Percentiles rank a stretch among this genome's conserved stretches.
Conservation (phyloP, 2,888 invertebrate genomes). For the Gryllus longicercus region DNA sequence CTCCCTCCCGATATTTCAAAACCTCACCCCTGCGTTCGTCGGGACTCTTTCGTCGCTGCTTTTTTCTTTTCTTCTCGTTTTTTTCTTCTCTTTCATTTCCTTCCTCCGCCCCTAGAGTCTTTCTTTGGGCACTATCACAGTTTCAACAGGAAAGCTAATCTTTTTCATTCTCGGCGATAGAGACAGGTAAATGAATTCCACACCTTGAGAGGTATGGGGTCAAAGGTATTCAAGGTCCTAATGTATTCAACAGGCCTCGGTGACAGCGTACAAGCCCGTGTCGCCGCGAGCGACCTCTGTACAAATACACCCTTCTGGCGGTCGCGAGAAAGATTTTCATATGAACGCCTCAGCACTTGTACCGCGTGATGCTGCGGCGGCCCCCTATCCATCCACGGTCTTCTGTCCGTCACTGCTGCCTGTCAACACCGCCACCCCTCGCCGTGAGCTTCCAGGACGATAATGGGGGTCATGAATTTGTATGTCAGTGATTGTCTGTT, state of each 20-base stretch:
- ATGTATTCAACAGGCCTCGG: not conserved
- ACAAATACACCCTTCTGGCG: not conserved
- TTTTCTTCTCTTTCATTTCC: not conserved
- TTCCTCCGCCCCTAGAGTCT: not conserved
- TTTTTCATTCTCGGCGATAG: not conserved
- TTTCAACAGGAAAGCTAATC: slow-evolving; percentile 17
- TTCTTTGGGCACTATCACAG: slow-evolving; percentile 6
- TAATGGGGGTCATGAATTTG: not conserved
- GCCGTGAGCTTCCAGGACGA: not conserved
- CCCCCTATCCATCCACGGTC: not conserved
- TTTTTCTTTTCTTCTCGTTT: too few relatives aligned
- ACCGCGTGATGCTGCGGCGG: not conserved
- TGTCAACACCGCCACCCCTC: not conserved
- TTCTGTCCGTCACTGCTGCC: not conserved
- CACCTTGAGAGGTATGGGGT: not conserved
- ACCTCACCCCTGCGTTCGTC: not conserved
- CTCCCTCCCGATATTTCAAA: slow-evolving; percentile 11
- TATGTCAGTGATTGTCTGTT: not conserved
- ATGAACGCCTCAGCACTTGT: not conserved
- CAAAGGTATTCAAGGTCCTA: not conserved
- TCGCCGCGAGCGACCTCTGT: not conserved
- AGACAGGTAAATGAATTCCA: slow-evolving; percentile 17
- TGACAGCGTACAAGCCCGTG: not conserved
- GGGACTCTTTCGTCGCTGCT: not conserved
- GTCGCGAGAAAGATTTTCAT: not conserved